A percentile compares a stretch with the other conserved stretches of the same genome.
phyloP scores from a whole-genome alignment of 2,888 invertebrate species.

The Dynastes maya region DNA sequence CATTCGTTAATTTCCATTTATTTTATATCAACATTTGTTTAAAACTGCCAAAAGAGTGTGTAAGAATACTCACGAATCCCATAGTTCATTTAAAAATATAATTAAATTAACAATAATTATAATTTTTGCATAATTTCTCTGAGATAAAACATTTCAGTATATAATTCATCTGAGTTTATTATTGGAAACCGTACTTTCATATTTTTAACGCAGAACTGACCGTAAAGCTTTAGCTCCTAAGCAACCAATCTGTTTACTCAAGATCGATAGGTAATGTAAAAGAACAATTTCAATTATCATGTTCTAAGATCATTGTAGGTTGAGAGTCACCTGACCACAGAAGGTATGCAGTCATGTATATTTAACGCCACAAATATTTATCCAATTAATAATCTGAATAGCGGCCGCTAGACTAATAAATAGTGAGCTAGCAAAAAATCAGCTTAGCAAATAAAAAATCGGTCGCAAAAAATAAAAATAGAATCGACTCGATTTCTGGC shows the following conservation, averaged over 20 bases:
- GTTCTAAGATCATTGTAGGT: slow-evolving; percentile 35
- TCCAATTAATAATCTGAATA: slow-evolving; percentile 33
- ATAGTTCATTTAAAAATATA: too few relatives aligned
- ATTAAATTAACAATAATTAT: too few relatives aligned
- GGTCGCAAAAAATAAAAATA: slow-evolving; percentile 34
- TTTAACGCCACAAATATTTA: slow-evolving; percentile 41
- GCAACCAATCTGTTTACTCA: slow-evolving; percentile 11
- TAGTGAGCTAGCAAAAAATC: slow-evolving; percentile 28
- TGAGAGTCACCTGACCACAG: slow-evolving; percentile 35
- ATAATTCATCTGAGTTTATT: too few relatives aligned
- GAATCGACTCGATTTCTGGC: slow-evolving; percentile 29
- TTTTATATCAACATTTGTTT: too few relatives aligned
- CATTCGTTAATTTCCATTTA: too few relatives aligned
- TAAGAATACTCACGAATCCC: too few relatives aligned
- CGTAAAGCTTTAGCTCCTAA: neutral
- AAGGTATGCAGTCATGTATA: slow-evolving; percentile 8
- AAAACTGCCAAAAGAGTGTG: too few relatives aligned
- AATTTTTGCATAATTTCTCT: too few relatives aligned
- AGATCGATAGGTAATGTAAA: slow-evolving; percentile 4
- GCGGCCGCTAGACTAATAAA: slow-evolving; percentile 26
- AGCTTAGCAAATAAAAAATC: slow-evolving; percentile 30
- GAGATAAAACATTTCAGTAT: too few relatives aligned
- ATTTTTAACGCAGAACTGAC: too few relatives aligned
- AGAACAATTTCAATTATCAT: slow-evolving; percentile 17
- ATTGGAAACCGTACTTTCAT: too few relatives aligned